Percentiles rank a stretch among this genome's conserved stretches.
phyloP scores from a whole-genome alignment of 2,888 invertebrate species.

The Zygogramma bicolorata region DNA sequence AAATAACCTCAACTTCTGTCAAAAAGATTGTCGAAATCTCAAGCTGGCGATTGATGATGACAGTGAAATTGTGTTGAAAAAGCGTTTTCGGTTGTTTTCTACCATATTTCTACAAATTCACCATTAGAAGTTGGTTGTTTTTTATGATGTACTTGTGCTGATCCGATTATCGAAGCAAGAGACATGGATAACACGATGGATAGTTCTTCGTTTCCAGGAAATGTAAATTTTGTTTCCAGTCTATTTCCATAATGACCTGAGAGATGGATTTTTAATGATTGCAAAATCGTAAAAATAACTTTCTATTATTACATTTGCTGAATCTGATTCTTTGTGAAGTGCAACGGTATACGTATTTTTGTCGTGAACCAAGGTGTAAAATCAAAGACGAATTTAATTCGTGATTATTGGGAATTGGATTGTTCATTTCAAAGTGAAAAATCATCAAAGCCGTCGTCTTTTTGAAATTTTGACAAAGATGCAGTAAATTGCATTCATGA shows the following conservation, averaged over 20 bases:
- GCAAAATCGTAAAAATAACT: slow-evolving; percentile 44
- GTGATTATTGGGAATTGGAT: too few relatives aligned
- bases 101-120: slow-evolving; percentile 23
- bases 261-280: slow-evolving; percentile 33
- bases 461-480: slow-evolving; percentile 21
- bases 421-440: slow-evolving; percentile 25
- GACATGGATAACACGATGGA: slow-evolving; percentile 54
- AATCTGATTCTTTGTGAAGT: slow-evolving; percentile 21
- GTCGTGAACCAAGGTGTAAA: slow-evolving; percentile 7
- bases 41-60: slow-evolving; percentile 28
- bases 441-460: slow-evolving; percentile 37
- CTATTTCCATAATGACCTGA: slow-evolving; percentile 42
- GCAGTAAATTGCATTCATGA: neutral
- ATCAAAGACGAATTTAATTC: too few relatives aligned
- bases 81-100: slow-evolving; percentile 32
- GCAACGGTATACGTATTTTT: slow-evolving; percentile 9
- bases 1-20: slow-evolving; percentile 44
- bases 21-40: slow-evolving; percentile 35
- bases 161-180: slow-evolving; percentile 18
- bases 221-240: slow-evolving; percentile 42
- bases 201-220: slow-evolving; percentile 47
- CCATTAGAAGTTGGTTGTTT: slow-evolving; percentile 23
- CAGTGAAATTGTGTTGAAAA: slow-evolving; percentile 38
- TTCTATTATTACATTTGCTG: slow-evolving; percentile 41
- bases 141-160: slow-evolving; percentile 39